phyloP scores from a whole-genome alignment of 2,888 invertebrate species.

The Auanema sp. region DNA sequence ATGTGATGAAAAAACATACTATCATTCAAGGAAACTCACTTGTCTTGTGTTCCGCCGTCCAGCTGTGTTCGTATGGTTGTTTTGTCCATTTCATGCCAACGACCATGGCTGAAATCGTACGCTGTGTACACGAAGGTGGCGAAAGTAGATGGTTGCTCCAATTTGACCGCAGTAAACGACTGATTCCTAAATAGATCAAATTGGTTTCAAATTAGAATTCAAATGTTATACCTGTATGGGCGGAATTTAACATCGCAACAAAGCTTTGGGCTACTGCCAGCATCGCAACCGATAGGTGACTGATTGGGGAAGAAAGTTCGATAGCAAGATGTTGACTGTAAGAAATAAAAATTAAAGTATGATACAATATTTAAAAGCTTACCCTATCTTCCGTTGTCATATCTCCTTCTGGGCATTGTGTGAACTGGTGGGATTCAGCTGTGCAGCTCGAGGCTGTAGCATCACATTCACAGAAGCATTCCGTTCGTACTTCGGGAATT shows the following conservation, averaged over 20 bases:
- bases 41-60: constrained; percentile 55
- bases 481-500: constrained; percentile 58
- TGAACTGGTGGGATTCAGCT: constrained; percentile 41
- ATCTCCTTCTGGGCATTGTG: constrained; percentile 32
- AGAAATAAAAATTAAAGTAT: not conserved
- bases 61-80: constrained; percentile 50
- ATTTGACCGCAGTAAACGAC: constrained; percentile 54
- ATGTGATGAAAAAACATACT: not conserved
- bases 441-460: constrained; percentile 33
- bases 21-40: constrained; percentile 16
- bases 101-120: constrained; percentile 50
- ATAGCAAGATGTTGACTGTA: constrained; percentile 49
- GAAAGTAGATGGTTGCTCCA: constrained; percentile 56
- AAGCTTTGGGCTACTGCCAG: constrained; percentile 48
- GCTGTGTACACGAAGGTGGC: constrained; percentile 58
- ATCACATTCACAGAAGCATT: constrained; percentile 61
- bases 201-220: not conserved
- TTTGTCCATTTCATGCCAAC: constrained; percentile 57
- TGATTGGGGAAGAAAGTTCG: constrained; percentile 63
- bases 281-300: constrained; percentile 50
- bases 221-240: constrained; percentile 28
- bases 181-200: constrained; percentile 32
- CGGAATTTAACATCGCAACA: constrained; percentile 57
- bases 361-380: not conserved
- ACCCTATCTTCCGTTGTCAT: constrained; percentile 18